Evolutionary conservation across 2,797 vertebrate species (phyloP).

Genomic region (Phalanger gymnotis): DNA sequence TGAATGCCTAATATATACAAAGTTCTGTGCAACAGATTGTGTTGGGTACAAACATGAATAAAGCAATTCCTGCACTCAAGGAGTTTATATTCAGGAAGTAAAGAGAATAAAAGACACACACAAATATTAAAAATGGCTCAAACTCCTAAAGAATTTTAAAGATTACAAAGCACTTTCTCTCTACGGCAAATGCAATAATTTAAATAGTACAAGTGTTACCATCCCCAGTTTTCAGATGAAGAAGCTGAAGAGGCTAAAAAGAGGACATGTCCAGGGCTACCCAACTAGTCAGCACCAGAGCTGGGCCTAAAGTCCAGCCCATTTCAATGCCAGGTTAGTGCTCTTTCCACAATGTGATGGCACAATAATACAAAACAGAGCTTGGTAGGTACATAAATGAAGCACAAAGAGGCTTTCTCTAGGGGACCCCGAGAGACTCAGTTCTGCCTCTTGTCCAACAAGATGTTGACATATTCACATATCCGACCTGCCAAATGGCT

Average conservation of each 20-base stretch:
- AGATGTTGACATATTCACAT: not conserved
- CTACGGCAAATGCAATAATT: not conserved
- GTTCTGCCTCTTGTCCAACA: slow-evolving; percentile 1
- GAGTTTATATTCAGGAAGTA: too few species aligned
- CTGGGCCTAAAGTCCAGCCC: not conserved
- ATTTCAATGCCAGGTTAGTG: not conserved
- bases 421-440: not conserved
- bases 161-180: not conserved
- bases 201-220: not conserved
- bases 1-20: not conserved
- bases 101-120: not conserved
- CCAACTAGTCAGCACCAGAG: not conserved
- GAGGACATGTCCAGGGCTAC: not conserved
- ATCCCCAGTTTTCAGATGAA: not conserved
- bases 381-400: not conserved
- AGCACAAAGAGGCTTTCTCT: not conserved
- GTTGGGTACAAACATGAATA: not conserved
- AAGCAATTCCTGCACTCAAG: not conserved
- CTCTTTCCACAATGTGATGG: not conserved
- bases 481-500: not conserved
- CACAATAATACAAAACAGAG: not conserved
- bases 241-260: not conserved
- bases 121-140: not conserved
- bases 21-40: not conserved
- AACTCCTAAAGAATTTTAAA: not conserved